Base-by-base conservation (phyloP, 2,888 invertebrate species). In the Hyalella azteca region DNA sequence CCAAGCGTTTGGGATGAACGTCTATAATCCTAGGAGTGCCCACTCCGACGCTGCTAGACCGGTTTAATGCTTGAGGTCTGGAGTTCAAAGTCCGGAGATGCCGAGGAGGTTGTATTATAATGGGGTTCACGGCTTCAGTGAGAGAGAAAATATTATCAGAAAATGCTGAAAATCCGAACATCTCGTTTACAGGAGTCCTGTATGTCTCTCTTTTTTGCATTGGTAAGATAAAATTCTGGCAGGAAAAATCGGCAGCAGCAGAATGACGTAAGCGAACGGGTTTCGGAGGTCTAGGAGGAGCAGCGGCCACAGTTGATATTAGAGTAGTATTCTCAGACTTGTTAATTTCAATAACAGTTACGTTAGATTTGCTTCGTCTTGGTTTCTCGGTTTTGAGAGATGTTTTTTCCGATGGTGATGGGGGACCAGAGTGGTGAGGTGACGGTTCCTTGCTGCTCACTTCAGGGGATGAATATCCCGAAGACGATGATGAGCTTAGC, bases 401-500 rank as follows among this genome's bases (percentile, higher is more conserved):
- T 9, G 79, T 79, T 26, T 78, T 80, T 1, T 49, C 81, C 26
- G 66, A 73, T 9, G 84, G 84, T 22, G 84, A 84, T n/a, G 84
- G 84, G 54, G 84, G 84, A 39, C 82, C 82, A n/a, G 84, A 84
- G 50, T 84, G 84, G 5, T 80, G 45, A 29, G 84, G 82, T 0
- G 84, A 82, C 19, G 82, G 78, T 13, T 81, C 78, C 48, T 84
- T 84, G 50, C 84, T 84, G 48, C 82, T 79, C 36, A 82, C 82
- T 11, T 82, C 84, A 19, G 84, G 84, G 29, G 82, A 82, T 9
- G 84, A 84, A 59, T 84, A 84, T 22, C 84, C 84, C 26, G 84
- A 84, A 32, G 84, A 84, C 22, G 83, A 83, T 13, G 84, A 82
- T 2, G 79, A 73, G n/a, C 29, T 66, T 15, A 41, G 9, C 1